Conservation (phyloP, 2,797 vertebrate species). For the Uromys caudimaculatus region DNA sequence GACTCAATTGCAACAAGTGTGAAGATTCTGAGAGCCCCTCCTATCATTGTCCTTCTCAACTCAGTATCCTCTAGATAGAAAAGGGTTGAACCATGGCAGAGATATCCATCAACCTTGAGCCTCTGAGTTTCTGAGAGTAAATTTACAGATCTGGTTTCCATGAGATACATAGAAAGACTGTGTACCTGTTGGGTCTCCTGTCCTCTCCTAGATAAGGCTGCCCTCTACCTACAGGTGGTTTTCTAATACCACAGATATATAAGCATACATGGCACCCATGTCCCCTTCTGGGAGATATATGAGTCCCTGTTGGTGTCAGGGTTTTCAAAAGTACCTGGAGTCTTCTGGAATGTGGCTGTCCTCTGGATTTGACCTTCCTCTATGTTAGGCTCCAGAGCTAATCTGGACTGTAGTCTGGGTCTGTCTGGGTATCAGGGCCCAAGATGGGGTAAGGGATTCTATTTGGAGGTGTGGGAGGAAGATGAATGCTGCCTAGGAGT, state of each 20-base stretch:
- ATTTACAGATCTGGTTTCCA: not conserved
- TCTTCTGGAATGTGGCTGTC: not conserved
- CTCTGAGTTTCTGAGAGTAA: not conserved
- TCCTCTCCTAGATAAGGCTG: not conserved
- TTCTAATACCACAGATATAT: not conserved
- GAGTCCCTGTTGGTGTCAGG: not conserved
- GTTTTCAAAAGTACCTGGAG: not conserved
- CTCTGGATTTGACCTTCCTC: not conserved
- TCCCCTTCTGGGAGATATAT: not conserved
- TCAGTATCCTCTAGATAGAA: not conserved
- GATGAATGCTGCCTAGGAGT: not conserved
- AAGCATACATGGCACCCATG: not conserved
- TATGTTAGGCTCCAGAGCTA: not conserved
- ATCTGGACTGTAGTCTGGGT: rapidly evolving
- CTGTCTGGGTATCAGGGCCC: not conserved
- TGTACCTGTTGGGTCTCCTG: not conserved
- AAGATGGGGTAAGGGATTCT: not conserved
- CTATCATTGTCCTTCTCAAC: not conserved
- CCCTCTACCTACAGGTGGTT: not conserved
- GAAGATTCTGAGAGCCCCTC: not conserved
- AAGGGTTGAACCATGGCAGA: too few relatives aligned
- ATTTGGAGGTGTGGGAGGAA: not conserved
- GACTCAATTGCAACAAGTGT: not conserved
- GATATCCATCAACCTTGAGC: not conserved
- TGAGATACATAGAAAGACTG: not conserved